phyloP scores from a whole-genome alignment of 2,888 invertebrate species.

The Zaprionus lineosus region DNA sequence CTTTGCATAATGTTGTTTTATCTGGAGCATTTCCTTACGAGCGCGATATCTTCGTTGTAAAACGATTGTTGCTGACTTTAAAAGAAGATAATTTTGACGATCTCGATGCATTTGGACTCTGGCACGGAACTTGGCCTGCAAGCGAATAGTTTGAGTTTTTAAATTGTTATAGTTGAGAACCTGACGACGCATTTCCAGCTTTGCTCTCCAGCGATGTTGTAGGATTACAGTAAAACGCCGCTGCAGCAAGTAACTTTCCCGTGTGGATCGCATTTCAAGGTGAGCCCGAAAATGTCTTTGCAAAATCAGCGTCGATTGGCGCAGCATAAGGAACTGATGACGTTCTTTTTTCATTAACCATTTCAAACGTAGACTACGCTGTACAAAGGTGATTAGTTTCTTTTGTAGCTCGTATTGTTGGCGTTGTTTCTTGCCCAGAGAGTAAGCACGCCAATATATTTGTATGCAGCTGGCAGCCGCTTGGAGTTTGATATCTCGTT shows the following conservation, averaged over 20 bases:
- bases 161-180: conserved; percentile 3
- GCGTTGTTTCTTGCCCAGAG: conserved; percentile 53
- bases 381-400: conserved; percentile 53
- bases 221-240: conserved; percentile 75
- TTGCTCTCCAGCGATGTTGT: conserved; percentile 83
- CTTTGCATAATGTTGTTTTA: conserved; percentile 52
- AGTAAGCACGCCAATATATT: conserved; percentile 77
- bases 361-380: conserved; percentile 50
- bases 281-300: conserved; percentile 70
- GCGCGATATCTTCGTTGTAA: conserved; percentile 65
- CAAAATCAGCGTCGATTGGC: conserved; percentile 33
- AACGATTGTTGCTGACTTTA: conserved; percentile 42
- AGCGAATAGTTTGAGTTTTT: neutral
- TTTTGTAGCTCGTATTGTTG: conserved; percentile 50
- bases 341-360: conserved; percentile 59
- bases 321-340: conserved; percentile 50
- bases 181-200: conserved; percentile 62
- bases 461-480: conserved; percentile 81
- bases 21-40: conserved; percentile 64
- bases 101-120: conserved; percentile 45
- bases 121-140: conserved; percentile 47
- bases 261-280: conserved; percentile 34
- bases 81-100: conserved; percentile 30
- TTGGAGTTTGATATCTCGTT: conserved; percentile 59
- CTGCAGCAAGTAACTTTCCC: conserved; percentile 58